These are phyloP conservation scores for Thryonomys swinderianus DNA, from an alignment of 2,113 vertebrate genomes.

Conservation along the genomic window DNA sequence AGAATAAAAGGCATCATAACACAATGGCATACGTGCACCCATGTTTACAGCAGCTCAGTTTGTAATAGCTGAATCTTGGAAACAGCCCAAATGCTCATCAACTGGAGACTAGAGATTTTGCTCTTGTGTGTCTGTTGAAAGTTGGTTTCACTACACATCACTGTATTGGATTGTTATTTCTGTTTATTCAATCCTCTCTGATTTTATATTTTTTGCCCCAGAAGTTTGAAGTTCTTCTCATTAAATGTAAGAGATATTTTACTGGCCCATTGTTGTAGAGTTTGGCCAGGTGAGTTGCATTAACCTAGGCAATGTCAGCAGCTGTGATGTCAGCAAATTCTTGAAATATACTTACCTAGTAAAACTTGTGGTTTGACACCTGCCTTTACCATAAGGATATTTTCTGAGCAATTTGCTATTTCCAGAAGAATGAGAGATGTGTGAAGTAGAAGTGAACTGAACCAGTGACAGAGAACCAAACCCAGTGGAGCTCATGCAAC, in stretches of 20 bases:
- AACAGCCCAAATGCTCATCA: no score
- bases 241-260: background rate
- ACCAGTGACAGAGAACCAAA: background rate
- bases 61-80: no score
- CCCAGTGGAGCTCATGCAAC: background rate
- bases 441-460: slow-evolving; percentile 13
- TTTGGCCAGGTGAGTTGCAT: background rate
- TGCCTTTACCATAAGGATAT: slow-evolving; percentile 30
- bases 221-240: slow-evolving; percentile 18
- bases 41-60: no score
- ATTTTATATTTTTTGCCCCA: background rate
- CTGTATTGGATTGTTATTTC: background rate
- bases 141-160: background rate
- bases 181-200: slow-evolving; percentile 32
- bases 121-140: slow-evolving; percentile 12
- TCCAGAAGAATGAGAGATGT: background rate
- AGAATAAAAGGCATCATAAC: no score
- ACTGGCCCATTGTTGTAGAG: background rate
- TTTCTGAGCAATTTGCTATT: slow-evolving; percentile 36
- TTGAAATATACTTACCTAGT: background rate
- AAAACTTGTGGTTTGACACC: background rate
- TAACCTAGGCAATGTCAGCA: background rate
- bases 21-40: no score
- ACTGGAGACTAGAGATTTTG: background rate
- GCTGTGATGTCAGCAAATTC: slow-evolving; percentile 5